A percentile compares a stretch with the other conserved stretches of the same genome.
Conservation (phyloP, 2,888 invertebrate species). For the Drosophila setosimentum region DNA sequence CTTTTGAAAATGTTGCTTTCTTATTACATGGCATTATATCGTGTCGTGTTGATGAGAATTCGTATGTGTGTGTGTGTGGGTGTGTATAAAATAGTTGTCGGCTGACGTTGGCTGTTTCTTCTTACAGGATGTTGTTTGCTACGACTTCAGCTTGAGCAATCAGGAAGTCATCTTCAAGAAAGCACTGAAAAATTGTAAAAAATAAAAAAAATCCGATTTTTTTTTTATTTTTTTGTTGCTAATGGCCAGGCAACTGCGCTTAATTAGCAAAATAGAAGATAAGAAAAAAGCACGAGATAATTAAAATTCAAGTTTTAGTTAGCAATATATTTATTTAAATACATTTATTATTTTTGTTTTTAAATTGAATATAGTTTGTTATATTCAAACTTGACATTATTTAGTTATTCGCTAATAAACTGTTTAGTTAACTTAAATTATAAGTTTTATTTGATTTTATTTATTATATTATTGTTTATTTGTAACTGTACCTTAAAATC, state of each 20-base stretch:
- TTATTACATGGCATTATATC: constrained; percentile 79
- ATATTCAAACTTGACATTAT: too few species aligned
- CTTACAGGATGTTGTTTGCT: constrained; percentile 56
- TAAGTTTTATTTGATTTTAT: background rate
- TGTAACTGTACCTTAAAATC: background rate
- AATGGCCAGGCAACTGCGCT: constrained; percentile 23
- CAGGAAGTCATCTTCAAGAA: constrained; percentile 39
- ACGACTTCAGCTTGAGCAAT: constrained; percentile 13
- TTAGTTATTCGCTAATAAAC: too few species aligned
- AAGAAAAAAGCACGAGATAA: background rate
- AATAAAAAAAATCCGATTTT: too few species aligned
- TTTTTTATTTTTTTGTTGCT: constrained; percentile 30
- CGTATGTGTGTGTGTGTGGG: background rate
- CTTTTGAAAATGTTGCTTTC: constrained; percentile 80
- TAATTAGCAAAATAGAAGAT: constrained; percentile 43
- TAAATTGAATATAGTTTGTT: too few species aligned
- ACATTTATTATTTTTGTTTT: background rate
- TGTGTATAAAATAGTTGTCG: constrained; percentile 31
- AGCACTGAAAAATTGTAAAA: constrained; percentile 12
- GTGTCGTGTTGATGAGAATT: constrained; percentile 32
- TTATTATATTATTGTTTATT: background rate
- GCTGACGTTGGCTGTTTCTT: constrained; percentile 49
- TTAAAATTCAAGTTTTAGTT: background rate
- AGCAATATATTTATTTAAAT: background rate
- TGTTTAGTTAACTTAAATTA: background rate